phyloP scores from a whole-genome alignment of 2,797 vertebrate species.

The Tragelaphus eurycerus region DNA sequence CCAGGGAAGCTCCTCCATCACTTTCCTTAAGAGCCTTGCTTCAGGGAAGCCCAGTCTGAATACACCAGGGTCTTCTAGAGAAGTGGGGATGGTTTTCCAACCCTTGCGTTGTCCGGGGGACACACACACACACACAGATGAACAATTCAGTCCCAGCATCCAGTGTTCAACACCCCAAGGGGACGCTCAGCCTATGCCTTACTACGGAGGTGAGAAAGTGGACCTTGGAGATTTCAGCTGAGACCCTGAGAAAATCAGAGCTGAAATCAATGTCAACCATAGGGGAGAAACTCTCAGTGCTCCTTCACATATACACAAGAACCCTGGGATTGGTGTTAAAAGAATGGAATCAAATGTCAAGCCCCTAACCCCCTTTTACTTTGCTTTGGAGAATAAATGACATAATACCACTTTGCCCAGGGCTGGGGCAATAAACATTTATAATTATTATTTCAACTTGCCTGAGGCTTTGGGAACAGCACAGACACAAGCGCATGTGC shows the following conservation, averaged over 20 bases:
- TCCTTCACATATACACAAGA: neutral
- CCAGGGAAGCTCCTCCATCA: neutral
- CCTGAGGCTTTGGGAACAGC: neutral
- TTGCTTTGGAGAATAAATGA: neutral
- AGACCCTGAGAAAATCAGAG: neutral
- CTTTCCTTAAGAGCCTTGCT: neutral
- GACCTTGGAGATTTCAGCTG: conserved; percentile 19
- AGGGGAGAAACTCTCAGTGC: neutral
- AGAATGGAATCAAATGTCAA: neutral
- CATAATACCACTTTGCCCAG: neutral
- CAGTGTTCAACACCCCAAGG: conserved; percentile 88
- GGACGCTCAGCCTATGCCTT: conserved; percentile 89
- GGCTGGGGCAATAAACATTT: neutral
- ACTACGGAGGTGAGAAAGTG: conserved; percentile 90
- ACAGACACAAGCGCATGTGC: neutral
- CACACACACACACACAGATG: conserved; percentile 85
- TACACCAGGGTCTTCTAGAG: conserved; percentile 68
- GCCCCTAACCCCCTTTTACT: neutral
- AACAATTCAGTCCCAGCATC: conserved; percentile 91
- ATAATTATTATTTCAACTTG: neutral
- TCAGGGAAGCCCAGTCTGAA: too few species aligned
- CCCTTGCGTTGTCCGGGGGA: conserved; percentile 87
- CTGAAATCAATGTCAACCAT: neutral
- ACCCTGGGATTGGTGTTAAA: neutral
- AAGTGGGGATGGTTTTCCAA: conserved; percentile 90